Evolutionary conservation across 2,113 vertebrate genomes (phyloP).

Genomic region (Neomonachus schauinslandi): DNA sequence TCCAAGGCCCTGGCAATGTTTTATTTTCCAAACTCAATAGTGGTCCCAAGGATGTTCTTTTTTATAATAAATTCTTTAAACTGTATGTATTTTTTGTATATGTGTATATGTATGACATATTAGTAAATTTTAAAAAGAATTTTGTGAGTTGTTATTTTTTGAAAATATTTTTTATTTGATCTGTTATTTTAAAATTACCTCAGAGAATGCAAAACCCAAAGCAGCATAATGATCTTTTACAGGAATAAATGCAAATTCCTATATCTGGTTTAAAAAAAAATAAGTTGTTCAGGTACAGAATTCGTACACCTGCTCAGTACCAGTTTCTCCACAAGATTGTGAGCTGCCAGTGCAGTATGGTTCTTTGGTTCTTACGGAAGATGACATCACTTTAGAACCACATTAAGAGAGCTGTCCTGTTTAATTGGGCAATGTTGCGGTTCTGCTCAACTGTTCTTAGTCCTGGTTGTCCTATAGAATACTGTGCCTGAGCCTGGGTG

Average conservation of each 20-base stretch:
- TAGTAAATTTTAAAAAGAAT: background rate
- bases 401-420: background rate
- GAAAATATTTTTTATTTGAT: slow-evolving; percentile 52
- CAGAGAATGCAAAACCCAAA: slow-evolving; percentile 38
- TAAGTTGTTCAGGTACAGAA: background rate
- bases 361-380: background rate
- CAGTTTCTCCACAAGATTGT: background rate
- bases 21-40: background rate
- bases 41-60: background rate
- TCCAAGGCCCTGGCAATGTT: background rate
- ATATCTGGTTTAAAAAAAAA: slow-evolving; percentile 11
- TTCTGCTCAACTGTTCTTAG: background rate
- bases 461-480: background rate
- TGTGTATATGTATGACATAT: background rate
- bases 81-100: background rate
- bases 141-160: slow-evolving; percentile 50
- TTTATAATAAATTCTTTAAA: background rate
- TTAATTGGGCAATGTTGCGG: background rate
- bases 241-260: slow-evolving; percentile 47
- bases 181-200: slow-evolving; percentile 48
- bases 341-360: background rate
- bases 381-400: background rate
- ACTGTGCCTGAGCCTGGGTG: too few species aligned
- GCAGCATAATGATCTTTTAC: slow-evolving; percentile 34
- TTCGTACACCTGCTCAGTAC: background rate